Conservation (phyloP, 37 sponge, comb jelly and placozoan species). For the Chondrosia reniformis region DNA sequence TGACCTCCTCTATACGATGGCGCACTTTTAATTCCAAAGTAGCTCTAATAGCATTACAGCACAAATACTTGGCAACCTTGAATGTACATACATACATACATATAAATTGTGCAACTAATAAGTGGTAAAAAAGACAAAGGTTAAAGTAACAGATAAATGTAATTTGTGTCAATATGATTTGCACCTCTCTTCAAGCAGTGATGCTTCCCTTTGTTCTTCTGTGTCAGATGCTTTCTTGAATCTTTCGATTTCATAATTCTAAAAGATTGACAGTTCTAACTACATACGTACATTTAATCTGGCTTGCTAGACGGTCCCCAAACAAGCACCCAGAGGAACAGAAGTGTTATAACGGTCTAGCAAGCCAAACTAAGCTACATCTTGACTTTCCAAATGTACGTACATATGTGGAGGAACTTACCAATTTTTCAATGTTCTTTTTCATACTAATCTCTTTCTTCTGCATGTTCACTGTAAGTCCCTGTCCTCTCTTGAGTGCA, state of each 20-base stretch:
- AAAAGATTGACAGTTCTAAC: not conserved
- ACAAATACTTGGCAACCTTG: not conserved
- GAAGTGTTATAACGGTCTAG: too few relatives aligned
- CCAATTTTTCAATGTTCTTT: not conserved
- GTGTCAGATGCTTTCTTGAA: constrained; percentile 11
- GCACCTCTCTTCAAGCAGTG: constrained; percentile 61
- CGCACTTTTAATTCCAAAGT: constrained; percentile 53
- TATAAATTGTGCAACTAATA: too few relatives aligned
- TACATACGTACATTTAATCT: not conserved
- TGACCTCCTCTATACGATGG: constrained; percentile 43
- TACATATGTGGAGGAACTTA: not conserved
- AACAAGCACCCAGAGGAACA: too few relatives aligned
- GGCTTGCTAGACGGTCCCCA: too few relatives aligned
- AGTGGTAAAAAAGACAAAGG: too few relatives aligned
- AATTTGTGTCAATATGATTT: not conserved
- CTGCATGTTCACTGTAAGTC: not conserved
- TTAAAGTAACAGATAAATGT: too few relatives aligned
- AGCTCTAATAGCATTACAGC: constrained; percentile 24
- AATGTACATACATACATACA: not conserved
- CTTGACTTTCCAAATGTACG: not conserved
- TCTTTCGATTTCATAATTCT: constrained; percentile 19
- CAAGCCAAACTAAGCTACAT: too few relatives aligned
- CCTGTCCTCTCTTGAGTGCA: too few relatives aligned
- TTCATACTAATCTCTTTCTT: not conserved
- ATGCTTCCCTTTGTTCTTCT: constrained; percentile 65